Percentiles rank a stretch among this genome's conserved stretches.
Evolutionary conservation across 2,888 invertebrate genomes (phyloP).

Genomic region (Pterostichus niger): DNA sequence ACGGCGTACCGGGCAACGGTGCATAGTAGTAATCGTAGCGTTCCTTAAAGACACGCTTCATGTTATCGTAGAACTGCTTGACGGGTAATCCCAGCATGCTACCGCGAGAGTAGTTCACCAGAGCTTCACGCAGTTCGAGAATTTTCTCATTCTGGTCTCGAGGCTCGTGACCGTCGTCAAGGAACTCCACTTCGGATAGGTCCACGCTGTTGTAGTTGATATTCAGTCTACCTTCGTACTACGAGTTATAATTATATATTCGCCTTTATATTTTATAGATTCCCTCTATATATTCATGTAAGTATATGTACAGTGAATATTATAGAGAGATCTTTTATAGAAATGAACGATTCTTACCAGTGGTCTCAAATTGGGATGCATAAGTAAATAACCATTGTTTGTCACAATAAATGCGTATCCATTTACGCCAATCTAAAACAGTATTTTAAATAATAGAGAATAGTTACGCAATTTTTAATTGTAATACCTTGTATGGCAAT

Average conservation of each 20-base stretch:
- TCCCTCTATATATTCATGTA: constrained; percentile 4
- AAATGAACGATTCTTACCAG: constrained; percentile 81
- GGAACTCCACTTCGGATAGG: constrained; percentile 95
- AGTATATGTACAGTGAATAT: background rate
- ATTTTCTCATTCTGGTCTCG: constrained; percentile 83
- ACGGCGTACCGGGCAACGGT: constrained; percentile 90
- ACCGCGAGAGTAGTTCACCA: constrained; percentile 86
- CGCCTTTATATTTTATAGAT: background rate
- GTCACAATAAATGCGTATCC: constrained; percentile 98
- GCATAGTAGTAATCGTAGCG: constrained; percentile 91
- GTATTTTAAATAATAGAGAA: background rate
- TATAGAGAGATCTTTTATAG: background rate
- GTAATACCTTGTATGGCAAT: constrained; percentile 90
- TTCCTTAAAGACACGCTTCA: constrained; percentile 90
- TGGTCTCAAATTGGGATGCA: constrained; percentile 96
- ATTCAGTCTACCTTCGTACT: constrained; percentile 85
- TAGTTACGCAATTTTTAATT: background rate
- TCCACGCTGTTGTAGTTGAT: constrained; percentile 98
- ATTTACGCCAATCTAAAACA: constrained; percentile 93
- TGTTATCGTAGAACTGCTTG: constrained; percentile 90
- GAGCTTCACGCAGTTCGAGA: constrained; percentile 81
- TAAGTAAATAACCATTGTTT: constrained; percentile 96
- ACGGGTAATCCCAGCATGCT: constrained; percentile 84
- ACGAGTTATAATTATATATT: constrained; percentile 68
- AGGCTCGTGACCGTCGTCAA: constrained; percentile 83